phyloP scores from a whole-genome alignment of 2,113 vertebrate genomes.

The Mellivora capensis region DNA sequence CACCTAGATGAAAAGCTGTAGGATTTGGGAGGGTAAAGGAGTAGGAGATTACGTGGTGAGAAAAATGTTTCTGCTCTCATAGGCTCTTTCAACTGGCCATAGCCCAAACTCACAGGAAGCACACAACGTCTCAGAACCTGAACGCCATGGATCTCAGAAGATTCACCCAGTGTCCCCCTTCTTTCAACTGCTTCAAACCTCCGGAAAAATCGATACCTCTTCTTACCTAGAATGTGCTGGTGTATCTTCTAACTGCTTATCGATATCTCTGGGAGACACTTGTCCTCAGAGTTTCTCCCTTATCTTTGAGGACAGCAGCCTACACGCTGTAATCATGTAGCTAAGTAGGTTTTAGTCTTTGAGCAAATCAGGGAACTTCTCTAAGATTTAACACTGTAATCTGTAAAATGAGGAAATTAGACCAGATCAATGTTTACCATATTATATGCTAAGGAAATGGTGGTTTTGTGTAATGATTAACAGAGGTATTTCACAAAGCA shows the following conservation, averaged over 20 bases:
- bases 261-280: neutral
- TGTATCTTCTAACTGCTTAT: neutral
- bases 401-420: neutral
- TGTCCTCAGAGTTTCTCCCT: neutral
- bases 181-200: neutral
- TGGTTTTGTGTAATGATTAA: neutral
- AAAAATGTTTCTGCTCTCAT: neutral
- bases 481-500: neutral
- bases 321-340: neutral
- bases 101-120: neutral
- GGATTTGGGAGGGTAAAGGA: neutral
- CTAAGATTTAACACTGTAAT: neutral
- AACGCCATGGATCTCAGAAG: neutral
- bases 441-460: neutral
- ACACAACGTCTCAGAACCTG: neutral
- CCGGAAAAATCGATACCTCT: neutral
- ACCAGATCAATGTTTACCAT: neutral
- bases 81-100: neutral
- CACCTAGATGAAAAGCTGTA: constrained; percentile 12
- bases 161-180: neutral
- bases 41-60: neutral
- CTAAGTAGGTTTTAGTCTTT: neutral
- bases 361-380: neutral
- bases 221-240: neutral
- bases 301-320: neutral